These are phyloP conservation scores for Seriola rivoliana DNA, from an alignment of 2,113 vertebrate species.

Conservation along the genomic window DNA sequence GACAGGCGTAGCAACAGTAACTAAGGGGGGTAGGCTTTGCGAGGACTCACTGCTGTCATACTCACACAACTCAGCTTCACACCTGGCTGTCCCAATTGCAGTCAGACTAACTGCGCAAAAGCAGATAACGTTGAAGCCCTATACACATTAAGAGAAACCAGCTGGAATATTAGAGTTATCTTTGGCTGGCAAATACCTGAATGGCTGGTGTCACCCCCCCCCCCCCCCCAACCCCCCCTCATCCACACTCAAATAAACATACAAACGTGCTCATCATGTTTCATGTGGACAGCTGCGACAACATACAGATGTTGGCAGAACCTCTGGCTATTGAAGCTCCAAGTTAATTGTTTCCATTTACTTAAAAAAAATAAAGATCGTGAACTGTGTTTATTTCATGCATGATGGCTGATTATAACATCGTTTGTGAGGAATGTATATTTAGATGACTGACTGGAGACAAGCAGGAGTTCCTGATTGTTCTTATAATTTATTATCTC, in stretches of 20 bases:
- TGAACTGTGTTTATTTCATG: conserved; percentile 59
- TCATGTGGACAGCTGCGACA: conserved; percentile 58
- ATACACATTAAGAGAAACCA: background rate
- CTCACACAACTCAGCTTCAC: background rate
- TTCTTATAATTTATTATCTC: conserved; percentile 60
- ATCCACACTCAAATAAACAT: conserved; percentile 37
- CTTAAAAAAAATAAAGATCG: conserved; percentile 50
- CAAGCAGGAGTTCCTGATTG: conserved; percentile 55
- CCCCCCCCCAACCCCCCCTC: no score
- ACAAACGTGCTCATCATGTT: conserved; percentile 41
- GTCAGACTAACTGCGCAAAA: background rate
- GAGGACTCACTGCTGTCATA: background rate
- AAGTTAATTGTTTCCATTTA: conserved; percentile 53
- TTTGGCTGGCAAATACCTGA: conserved; percentile 1
- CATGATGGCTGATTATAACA: conserved; percentile 59
- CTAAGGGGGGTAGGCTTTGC: background rate
- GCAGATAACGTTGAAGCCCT: background rate
- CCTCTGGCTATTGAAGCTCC: conserved; percentile 24
- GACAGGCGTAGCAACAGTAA: background rate
- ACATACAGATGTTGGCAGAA: conserved; percentile 61
- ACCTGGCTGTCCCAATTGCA: background rate
- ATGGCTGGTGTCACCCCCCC: conserved; percentile 1
- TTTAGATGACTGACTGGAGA: conserved; percentile 52
- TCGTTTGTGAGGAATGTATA: conserved; percentile 57
- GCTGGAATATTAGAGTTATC: background rate